Evolutionary conservation across 2,888 invertebrate species (phyloP), one percentile per base, ranked within the genome.

Genomic region (Brachylomia viminalis): DNA sequence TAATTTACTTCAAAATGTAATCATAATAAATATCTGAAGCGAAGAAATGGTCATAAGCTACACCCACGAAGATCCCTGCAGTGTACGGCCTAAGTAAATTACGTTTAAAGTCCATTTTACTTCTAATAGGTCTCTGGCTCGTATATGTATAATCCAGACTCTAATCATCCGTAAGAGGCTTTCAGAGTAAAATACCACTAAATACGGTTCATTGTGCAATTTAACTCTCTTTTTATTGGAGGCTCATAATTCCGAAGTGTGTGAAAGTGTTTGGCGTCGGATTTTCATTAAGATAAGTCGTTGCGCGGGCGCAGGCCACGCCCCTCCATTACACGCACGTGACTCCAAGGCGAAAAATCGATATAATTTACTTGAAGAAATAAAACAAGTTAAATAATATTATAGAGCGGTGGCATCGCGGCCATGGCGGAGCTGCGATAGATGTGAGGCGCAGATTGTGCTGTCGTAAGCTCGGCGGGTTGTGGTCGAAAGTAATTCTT

Each of bases 251-350:
- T 72, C 66, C 45, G 61, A 80, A 77, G 73, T 82, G 83, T 84
- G 87, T 84, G 87, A 89, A 87, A 88, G 91, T 87, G 89, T 90
- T 88, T 76, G 77, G 79, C 76, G 72, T 69, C 67, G 90, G 89
- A 89, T 90, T 91, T 90, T 90, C 88, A 91, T 91, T 91, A 91
- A 83, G 90, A 91, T 91, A 90, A 89, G 84, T 85, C 66, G 66
- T 76, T 88, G 88, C 86, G 90, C 87, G 73, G 75, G 89, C 89
- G 87, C 90, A 80, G 65, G 75, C 80, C 54, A 72, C 88, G 85
- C 88, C 88, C 64, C 42, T 45, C 81, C 78, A 87, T 86, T 86
- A 85, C 79, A 64, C 65, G 83, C 88, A 82, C 88, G 87, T 86
- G 88, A 87, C 79, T 81, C 70, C 52, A 69, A 65, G 45, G 74